phyloP scores from a whole-genome alignment of 2,888 invertebrate genomes.

The Lycocerus yunnanus region DNA sequence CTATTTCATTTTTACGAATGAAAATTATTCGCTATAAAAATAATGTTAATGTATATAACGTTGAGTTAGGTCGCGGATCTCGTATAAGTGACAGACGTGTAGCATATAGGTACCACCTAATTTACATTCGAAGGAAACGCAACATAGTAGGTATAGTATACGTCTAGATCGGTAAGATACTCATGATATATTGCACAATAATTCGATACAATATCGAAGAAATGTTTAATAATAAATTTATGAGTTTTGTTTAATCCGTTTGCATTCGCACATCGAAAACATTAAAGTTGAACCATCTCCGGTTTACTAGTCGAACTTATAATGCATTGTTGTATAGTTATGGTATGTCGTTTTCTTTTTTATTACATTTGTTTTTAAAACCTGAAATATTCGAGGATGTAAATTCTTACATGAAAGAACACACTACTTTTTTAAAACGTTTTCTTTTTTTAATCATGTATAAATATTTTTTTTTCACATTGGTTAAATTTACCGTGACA shows the following conservation, averaged over 20 bases:
- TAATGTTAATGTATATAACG: neutral
- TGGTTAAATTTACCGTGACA: constrained; percentile 14
- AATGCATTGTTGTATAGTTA: neutral
- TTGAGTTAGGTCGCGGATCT: neutral
- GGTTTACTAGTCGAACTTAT: neutral
- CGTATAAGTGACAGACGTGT: neutral
- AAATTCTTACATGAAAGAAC: neutral
- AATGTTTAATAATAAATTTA: neutral
- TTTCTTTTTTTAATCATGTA: neutral
- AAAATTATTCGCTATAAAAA: neutral
- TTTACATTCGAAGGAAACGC: neutral
- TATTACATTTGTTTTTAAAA: neutral
- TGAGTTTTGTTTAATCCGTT: neutral
- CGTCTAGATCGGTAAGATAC: neutral
- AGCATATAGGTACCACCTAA: neutral
- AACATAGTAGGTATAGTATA: neutral
- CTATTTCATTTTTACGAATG: no score
- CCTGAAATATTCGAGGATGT: neutral
- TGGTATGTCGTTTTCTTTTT: neutral
- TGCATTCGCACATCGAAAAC: neutral
- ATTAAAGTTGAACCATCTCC: neutral
- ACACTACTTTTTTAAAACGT: neutral
- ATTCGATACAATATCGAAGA: neutral
- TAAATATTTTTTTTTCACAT: neutral
- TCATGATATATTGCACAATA: neutral